phyloP scores from a whole-genome alignment of 2,888 invertebrate genomes.

The Macaria liturata region DNA sequence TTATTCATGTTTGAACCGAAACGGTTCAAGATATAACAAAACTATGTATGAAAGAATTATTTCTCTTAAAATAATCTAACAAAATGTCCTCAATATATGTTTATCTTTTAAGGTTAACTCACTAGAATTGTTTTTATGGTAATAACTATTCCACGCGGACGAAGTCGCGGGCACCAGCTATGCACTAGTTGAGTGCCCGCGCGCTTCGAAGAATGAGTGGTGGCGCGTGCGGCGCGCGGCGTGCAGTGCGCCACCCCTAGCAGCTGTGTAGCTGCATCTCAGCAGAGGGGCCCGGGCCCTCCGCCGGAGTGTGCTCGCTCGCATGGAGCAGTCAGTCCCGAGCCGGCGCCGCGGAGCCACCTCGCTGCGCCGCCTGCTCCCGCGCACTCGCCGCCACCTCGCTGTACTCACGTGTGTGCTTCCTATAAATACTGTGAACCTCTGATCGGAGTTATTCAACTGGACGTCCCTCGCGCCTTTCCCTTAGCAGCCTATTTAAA shows the following conservation, averaged over 20 bases:
- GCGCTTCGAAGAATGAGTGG: constrained; percentile 1
- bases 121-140: no score
- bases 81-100: no score
- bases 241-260: not conserved
- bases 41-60: no score
- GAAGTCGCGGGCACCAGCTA: no score
- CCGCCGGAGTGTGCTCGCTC: no score
- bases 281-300: no score
- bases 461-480: constrained; percentile 65
- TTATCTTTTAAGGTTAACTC: no score
- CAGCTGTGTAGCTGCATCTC: constrained; percentile 68
- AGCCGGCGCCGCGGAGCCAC: constrained; percentile 75
- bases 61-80: no score
- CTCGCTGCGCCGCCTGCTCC: constrained; percentile 50
- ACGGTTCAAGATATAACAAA: no score
- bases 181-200: no score
- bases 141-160: no score
- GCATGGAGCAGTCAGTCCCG: constrained; percentile 31
- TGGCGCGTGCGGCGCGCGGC: constrained; percentile 25
- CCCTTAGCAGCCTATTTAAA: constrained; percentile 63
- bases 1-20: no score
- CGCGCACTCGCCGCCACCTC: constrained; percentile 58
- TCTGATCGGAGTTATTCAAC: constrained; percentile 61
- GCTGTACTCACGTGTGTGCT: constrained; percentile 68
- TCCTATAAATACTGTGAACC: constrained; percentile 61